These are phyloP conservation scores for Papilio demoleus DNA, from an alignment of 2,888 invertebrate species.

Conservation along the genomic window DNA sequence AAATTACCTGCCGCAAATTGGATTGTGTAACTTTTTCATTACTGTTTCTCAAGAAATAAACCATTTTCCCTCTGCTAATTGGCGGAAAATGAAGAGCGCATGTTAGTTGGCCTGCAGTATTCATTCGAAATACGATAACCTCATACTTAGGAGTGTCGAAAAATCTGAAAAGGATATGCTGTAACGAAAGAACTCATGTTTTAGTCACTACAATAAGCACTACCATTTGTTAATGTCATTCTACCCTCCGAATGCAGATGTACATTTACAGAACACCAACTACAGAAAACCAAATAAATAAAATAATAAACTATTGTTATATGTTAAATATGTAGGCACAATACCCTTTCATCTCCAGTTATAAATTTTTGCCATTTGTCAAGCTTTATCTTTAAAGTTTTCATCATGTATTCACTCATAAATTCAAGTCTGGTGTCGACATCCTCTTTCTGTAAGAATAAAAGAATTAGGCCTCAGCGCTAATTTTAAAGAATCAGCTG, in stretches of 20 bases:
- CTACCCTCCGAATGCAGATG: neutral
- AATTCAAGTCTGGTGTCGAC: constrained; percentile 90
- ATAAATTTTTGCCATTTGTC: constrained; percentile 96
- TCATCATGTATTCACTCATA: constrained; percentile 88
- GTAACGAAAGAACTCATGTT: constrained; percentile 50
- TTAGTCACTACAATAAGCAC: too few species aligned
- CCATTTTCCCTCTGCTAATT: constrained; percentile 85
- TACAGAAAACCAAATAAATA: too few species aligned
- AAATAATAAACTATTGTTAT: neutral
- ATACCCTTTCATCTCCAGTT: constrained; percentile 87
- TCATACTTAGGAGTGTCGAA: constrained; percentile 71
- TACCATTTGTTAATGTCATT: neutral
- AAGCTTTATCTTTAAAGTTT: constrained; percentile 90
- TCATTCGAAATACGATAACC: constrained; percentile 84
- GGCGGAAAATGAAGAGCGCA: constrained; percentile 86
- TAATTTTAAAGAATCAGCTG: too few species aligned
- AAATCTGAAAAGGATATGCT: constrained; percentile 70
- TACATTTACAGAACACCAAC: too few species aligned
- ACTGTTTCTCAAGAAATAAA: constrained; percentile 90
- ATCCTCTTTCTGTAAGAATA: constrained; percentile 64
- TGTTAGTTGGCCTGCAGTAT: constrained; percentile 85
- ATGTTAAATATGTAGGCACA: neutral
- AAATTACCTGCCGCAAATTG: constrained; percentile 79
- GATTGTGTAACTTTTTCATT: constrained; percentile 84
- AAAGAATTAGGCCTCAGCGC: constrained; percentile 22